Evolutionary conservation across 2,797 vertebrate species (phyloP).

Genomic region (Botia kubotai): DNA sequence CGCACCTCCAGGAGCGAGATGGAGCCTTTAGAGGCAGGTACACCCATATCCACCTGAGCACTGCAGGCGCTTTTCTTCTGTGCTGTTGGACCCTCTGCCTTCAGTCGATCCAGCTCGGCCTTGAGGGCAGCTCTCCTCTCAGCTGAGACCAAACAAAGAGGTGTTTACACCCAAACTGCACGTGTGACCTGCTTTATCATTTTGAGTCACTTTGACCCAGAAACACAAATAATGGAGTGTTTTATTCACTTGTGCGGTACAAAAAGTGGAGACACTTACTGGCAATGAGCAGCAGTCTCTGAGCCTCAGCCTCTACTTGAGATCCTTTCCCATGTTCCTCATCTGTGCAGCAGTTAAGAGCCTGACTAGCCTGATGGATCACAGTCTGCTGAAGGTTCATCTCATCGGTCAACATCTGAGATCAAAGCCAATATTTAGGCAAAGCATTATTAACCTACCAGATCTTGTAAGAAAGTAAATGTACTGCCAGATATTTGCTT

Average conservation of each 20-base stretch:
- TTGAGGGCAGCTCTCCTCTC: slow-evolving; percentile 87
- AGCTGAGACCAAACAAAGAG: slow-evolving; percentile 72
- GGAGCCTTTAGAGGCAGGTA: slow-evolving; percentile 86
- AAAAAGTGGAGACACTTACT: slow-evolving; percentile 78
- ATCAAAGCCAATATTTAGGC: background rate
- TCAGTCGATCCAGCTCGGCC: slow-evolving; percentile 86
- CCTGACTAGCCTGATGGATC: slow-evolving; percentile 96
- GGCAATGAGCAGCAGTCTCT: slow-evolving; percentile 91
- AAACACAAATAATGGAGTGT: background rate
- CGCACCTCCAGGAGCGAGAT: slow-evolving; percentile 89
- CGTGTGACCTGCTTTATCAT: background rate
- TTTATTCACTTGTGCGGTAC: background rate
- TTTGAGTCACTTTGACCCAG: background rate
- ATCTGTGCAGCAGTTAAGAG: slow-evolving; percentile 95
- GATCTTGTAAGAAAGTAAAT: background rate
- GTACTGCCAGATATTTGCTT: background rate
- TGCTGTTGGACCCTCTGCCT: slow-evolving; percentile 77
- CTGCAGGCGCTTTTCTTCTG: slow-evolving; percentile 73
- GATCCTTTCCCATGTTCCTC: slow-evolving; percentile 96
- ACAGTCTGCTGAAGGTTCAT: slow-evolving; percentile 95
- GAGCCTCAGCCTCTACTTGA: slow-evolving; percentile 93
- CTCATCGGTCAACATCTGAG: slow-evolving; percentile 88
- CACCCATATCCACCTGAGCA: slow-evolving; percentile 52
- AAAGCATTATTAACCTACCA: background rate
- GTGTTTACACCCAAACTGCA: background rate